Percentiles rank a stretch among this genome's conserved stretches.
These are phyloP conservation scores for Caenorhabditis afra DNA, from an alignment of 2,888 invertebrate genomes.

Conservation along the genomic window DNA sequence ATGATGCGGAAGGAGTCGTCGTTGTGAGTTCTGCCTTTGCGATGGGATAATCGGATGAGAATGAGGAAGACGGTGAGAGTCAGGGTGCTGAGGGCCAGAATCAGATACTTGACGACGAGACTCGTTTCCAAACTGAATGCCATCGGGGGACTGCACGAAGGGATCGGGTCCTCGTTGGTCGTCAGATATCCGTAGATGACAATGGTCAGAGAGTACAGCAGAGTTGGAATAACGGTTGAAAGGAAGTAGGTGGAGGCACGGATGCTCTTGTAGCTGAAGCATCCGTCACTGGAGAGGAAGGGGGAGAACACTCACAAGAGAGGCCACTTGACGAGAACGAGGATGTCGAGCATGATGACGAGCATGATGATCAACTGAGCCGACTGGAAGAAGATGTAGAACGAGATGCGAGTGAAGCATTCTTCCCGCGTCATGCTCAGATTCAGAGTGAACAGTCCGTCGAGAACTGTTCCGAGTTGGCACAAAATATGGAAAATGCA, in stretches of 20 bases:
- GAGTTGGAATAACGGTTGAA: background rate
- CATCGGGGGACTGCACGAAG: conserved; percentile 1
- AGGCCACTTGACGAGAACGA: conserved; percentile 12
- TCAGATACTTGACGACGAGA: background rate
- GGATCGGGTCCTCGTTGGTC: background rate
- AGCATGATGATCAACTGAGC: conserved; percentile 26
- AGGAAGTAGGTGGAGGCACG: background rate
- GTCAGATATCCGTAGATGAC: background rate
- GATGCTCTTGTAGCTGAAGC: conserved; percentile 1
- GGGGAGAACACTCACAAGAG: background rate
- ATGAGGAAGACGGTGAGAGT: background rate
- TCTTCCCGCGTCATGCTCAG: background rate
- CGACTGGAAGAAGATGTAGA: conserved; percentile 17
- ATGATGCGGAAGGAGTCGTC: conserved; percentile 1
- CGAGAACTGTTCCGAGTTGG: conserved; percentile 9
- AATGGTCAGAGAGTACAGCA: background rate
- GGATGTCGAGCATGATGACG: conserved; percentile 11
- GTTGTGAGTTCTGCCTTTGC: background rate
- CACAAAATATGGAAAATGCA: conserved; percentile 16
- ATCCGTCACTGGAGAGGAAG: background rate
- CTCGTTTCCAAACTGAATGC: background rate
- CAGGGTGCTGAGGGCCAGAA: background rate
- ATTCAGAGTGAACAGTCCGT: background rate
- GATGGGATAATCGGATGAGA: background rate
- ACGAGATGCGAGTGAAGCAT: conserved; percentile 3